Percentiles rank a stretch among this genome's conserved stretches.
phyloP scores from a whole-genome alignment of 2,888 invertebrate genomes.

The Pandemis heparana region DNA sequence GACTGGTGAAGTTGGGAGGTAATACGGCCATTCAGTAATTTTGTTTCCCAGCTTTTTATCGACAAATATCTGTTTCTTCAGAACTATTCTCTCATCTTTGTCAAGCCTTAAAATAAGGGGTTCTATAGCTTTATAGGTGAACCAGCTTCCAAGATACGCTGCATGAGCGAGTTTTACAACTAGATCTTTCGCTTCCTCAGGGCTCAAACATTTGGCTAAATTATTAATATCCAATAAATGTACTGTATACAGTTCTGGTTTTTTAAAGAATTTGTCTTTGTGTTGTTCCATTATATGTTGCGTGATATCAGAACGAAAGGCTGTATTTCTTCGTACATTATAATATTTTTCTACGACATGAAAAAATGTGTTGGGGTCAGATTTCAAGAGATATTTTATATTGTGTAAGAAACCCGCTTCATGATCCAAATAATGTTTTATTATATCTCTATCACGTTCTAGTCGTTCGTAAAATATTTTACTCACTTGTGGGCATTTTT shows the following conservation, averaged over 20 bases:
- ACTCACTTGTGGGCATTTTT: constrained; percentile 17
- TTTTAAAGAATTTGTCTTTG: constrained; percentile 16
- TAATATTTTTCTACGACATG: constrained; percentile 26
- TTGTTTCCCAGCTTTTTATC: constrained; percentile 18
- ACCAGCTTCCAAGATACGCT: constrained; percentile 22
- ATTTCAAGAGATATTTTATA: constrained; percentile 22
- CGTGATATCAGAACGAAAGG: constrained; percentile 16
- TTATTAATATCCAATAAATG: constrained; percentile 19
- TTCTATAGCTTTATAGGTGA: constrained; percentile 25
- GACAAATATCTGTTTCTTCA: constrained; percentile 29
- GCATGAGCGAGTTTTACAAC: constrained; percentile 31
- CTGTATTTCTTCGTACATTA: not conserved
- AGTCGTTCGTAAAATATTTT: constrained; percentile 17
- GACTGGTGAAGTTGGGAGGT: constrained; percentile 14
- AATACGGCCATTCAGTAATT: constrained; percentile 31
- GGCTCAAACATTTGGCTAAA: constrained; percentile 18
- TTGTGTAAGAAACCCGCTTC: constrained; percentile 12
- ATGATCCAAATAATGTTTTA: constrained; percentile 15
- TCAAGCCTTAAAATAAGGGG: constrained; percentile 29
- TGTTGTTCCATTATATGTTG: constrained; percentile 25
- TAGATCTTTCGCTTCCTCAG: constrained; percentile 21
- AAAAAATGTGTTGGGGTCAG: constrained; percentile 23
- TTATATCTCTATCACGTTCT: not conserved
- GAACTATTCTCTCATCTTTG: constrained; percentile 19
- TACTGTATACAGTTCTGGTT: constrained; percentile 32